These are phyloP conservation scores for Pempheris klunzingeri DNA, from an alignment of 2,797 vertebrate species.

Conservation along the genomic window DNA sequence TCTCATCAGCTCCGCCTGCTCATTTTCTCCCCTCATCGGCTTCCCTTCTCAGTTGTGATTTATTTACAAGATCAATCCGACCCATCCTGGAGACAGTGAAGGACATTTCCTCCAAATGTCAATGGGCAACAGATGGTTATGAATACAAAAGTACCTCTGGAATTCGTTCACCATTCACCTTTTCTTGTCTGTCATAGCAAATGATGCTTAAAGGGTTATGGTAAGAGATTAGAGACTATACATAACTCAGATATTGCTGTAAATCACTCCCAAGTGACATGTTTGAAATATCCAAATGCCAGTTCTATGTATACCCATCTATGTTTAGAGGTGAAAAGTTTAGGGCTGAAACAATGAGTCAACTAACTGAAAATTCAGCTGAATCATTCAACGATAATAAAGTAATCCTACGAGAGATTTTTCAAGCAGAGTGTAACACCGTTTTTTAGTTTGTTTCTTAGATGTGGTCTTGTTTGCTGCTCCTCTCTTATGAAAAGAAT, in stretches of 20 bases:
- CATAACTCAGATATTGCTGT: neutral
- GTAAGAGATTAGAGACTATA: neutral
- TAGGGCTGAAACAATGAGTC: neutral
- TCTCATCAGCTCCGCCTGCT: constrained; percentile 32
- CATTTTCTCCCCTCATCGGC: constrained; percentile 28
- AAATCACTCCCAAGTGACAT: neutral
- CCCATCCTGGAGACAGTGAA: constrained; percentile 40
- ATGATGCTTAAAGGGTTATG: neutral
- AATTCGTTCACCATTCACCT: constrained; percentile 8
- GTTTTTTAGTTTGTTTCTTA: neutral
- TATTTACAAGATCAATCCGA: constrained; percentile 56
- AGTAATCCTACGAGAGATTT: neutral
- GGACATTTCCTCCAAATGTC: constrained; percentile 62
- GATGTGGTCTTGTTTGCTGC: neutral
- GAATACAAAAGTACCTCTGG: constrained; percentile 50
- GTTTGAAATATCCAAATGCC: neutral
- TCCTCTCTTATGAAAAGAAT: neutral
- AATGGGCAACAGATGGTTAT: constrained; percentile 50
- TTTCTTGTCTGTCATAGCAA: neutral
- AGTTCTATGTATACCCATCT: neutral
- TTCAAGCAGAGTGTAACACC: neutral
- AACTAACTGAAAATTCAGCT: neutral
- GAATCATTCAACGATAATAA: neutral
- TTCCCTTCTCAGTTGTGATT: constrained; percentile 53
- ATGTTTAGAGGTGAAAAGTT: neutral